phyloP scores from a whole-genome alignment of 2,888 invertebrate genomes.

The Colostygia pectinataria region DNA sequence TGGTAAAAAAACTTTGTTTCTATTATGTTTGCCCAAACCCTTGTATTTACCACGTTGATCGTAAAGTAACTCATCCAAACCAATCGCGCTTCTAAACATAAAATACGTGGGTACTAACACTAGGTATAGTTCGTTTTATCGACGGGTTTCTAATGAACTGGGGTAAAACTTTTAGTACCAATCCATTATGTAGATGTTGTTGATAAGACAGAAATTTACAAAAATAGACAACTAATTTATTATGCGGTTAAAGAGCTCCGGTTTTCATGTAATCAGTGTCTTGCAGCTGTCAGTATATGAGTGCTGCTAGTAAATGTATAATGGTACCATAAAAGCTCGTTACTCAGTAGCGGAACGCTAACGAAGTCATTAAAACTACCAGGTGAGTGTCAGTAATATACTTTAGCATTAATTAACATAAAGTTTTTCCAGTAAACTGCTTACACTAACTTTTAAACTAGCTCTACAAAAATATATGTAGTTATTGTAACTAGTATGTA shows the following conservation, averaged over 20 bases:
- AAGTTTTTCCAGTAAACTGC: slow-evolving; percentile 6
- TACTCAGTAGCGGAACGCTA: slow-evolving; percentile 14
- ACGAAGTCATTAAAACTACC: slow-evolving; percentile 25
- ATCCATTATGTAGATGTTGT: slow-evolving; percentile 9
- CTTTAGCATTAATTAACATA: neutral
- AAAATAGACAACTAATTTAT: slow-evolving; percentile 2
- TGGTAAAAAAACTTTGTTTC: too few relatives aligned
- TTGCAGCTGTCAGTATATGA: slow-evolving; percentile 1
- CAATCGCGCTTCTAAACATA: neutral
- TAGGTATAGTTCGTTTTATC: slow-evolving; percentile 2
- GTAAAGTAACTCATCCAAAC: slow-evolving; percentile 11
- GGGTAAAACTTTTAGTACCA: slow-evolving; percentile 18
- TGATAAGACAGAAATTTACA: neutral
- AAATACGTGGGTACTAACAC: neutral
- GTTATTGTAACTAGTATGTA: too few relatives aligned
- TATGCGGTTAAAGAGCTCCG: too few relatives aligned
- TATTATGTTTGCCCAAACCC: too few relatives aligned
- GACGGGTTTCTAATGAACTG: slow-evolving; percentile 15
- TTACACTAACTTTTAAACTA: too few relatives aligned
- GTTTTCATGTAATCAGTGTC: slow-evolving; percentile 8
- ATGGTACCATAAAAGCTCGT: slow-evolving; percentile 10
- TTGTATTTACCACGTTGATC: too few relatives aligned
- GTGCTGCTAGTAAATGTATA: slow-evolving; percentile 11
- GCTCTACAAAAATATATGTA: too few relatives aligned
- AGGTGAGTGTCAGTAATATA: neutral